Conservation (phyloP, 2,113 vertebrate genomes). For the Bostrychus sinensis region DNA sequence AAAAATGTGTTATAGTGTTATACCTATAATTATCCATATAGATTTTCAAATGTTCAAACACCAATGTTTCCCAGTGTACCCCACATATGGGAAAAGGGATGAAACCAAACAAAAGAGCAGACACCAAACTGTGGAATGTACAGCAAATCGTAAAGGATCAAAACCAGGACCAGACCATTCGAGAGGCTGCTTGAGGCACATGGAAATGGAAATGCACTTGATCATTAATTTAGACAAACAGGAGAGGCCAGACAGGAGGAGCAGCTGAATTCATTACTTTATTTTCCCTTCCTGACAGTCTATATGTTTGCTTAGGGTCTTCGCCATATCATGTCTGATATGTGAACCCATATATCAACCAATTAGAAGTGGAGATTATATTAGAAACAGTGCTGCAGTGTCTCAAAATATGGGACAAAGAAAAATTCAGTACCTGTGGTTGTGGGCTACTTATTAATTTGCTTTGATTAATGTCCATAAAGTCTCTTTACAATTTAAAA, state of each 20-base stretch:
- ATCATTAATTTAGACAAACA: background rate
- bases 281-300: background rate
- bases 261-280: background rate
- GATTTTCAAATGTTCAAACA: no score
- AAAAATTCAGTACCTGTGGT: background rate
- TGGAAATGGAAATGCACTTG: slow-evolving; percentile 1
- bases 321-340: background rate
- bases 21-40: no score
- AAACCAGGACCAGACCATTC: background rate
- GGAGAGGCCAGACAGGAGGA: background rate
- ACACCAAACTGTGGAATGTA: background rate
- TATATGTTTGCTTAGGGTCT: slow-evolving; percentile 1
- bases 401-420: background rate
- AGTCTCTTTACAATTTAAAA: no score
- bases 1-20: no score
- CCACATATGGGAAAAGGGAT: no score
- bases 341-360: background rate
- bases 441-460: background rate
- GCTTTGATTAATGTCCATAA: no score
- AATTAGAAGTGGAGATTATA: background rate
- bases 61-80: no score
- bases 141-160: background rate
- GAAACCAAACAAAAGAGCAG: background rate
- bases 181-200: background rate
- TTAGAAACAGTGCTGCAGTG: background rate